phyloP scores from a whole-genome alignment of 2,797 vertebrate species.

The Steatocranus sp. region DNA sequence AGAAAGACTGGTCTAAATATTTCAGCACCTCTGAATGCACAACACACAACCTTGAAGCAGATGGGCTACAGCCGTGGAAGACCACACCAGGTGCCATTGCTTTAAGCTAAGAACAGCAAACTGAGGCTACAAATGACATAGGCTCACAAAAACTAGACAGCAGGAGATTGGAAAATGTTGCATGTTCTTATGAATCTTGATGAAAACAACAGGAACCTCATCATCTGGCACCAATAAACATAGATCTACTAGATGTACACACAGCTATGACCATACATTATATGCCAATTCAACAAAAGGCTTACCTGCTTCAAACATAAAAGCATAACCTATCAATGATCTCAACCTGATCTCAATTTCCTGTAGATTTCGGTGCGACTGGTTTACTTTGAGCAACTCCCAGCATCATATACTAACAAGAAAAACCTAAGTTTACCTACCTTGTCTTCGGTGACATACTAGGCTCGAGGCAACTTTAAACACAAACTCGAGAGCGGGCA shows the following conservation, averaged over 20 bases:
- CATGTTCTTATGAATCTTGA: background rate
- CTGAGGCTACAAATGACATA: background rate
- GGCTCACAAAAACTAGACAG: background rate
- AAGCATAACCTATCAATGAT: background rate
- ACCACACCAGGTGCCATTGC: background rate
- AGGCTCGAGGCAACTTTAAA: background rate
- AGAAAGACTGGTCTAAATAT: background rate
- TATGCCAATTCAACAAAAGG: background rate
- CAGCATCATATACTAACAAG: background rate
- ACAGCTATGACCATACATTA: background rate
- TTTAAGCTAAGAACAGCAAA: background rate
- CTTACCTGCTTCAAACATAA: background rate
- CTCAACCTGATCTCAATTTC: background rate
- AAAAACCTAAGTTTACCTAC: background rate
- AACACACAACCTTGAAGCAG: background rate
- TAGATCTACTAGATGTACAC: background rate
- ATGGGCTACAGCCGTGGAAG: background rate
- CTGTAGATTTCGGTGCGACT: background rate
- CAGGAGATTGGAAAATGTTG: background rate
- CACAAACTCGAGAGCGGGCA: background rate
- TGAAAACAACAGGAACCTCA: background rate
- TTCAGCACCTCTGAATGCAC: background rate
- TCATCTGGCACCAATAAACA: background rate
- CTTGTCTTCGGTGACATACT: background rate
- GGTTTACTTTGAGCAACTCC: background rate